phyloP scores from a whole-genome alignment of 2,797 vertebrate species.

The Acanthurus lineatus region DNA sequence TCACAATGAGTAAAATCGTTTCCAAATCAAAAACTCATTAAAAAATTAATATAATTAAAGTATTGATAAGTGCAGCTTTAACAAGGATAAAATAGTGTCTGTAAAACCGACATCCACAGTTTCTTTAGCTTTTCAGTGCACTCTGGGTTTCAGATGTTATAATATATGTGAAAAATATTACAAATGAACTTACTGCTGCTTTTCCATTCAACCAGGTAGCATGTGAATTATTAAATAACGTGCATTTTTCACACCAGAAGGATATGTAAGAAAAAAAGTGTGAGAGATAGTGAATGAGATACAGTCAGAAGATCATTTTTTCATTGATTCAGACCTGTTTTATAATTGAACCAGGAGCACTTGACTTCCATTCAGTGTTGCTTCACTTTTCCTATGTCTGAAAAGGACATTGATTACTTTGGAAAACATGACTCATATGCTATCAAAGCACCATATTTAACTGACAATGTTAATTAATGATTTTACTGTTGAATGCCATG shows the following conservation, averaged over 20 bases:
- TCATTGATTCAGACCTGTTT: conserved; percentile 9
- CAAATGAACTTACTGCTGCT: background rate
- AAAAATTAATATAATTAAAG: background rate
- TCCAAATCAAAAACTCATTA: background rate
- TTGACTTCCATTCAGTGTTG: background rate
- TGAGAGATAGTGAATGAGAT: background rate
- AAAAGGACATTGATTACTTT: conserved; percentile 1
- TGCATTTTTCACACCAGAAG: background rate
- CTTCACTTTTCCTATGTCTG: background rate
- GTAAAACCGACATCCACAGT: background rate
- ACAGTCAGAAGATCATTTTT: background rate
- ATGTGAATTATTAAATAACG: background rate
- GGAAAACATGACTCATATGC: background rate
- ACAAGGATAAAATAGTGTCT: background rate
- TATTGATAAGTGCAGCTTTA: background rate
- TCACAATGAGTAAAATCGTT: background rate
- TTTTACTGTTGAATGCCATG: background rate
- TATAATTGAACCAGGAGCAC: background rate
- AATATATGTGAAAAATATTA: background rate
- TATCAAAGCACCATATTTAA: background rate
- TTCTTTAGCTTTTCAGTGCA: background rate
- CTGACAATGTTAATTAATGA: background rate
- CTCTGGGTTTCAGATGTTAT: background rate
- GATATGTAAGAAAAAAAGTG: background rate
- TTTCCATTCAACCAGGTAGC: background rate